Evolutionary conservation across 2,113 vertebrate genomes (phyloP).

Genomic region (Oncorhynchus nerka): DNA sequence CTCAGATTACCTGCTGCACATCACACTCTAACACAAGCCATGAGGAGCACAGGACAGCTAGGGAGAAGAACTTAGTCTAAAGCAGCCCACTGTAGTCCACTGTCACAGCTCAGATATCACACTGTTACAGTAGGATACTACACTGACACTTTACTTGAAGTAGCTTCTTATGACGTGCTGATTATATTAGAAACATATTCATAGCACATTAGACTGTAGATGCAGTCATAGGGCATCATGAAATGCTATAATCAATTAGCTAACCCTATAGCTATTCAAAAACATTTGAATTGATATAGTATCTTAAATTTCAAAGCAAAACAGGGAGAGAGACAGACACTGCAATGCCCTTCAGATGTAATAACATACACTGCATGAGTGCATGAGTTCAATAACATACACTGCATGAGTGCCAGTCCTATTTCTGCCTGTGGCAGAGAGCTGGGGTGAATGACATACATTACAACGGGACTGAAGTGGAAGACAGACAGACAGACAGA

Average conservation of each 20-base stretch:
- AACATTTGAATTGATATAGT: not conserved
- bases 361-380: too few species aligned
- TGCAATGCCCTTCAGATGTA: conserved; percentile 16
- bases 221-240: too few species aligned
- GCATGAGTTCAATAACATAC: too few species aligned
- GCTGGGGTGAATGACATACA: too few species aligned
- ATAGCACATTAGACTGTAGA: too few species aligned
- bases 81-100: not conserved
- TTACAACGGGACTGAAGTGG: not conserved
- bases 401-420: too few species aligned
- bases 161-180: not conserved
- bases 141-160: not conserved
- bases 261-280: not conserved
- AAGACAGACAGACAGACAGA: not conserved
- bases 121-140: not conserved
- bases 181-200: not conserved
- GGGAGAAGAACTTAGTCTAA: too few species aligned
- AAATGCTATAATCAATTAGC: too few species aligned
- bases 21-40: conserved; percentile 37
- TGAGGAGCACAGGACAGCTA: conserved; percentile 38
- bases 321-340: not conserved
- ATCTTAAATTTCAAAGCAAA: not conserved
- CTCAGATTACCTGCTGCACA: conserved; percentile 36
- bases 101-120: not conserved
- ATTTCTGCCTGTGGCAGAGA: too few species aligned